Evolutionary conservation across 2,113 vertebrate genomes (phyloP).

Genomic region (Periophthalmodon schlosseri): DNA sequence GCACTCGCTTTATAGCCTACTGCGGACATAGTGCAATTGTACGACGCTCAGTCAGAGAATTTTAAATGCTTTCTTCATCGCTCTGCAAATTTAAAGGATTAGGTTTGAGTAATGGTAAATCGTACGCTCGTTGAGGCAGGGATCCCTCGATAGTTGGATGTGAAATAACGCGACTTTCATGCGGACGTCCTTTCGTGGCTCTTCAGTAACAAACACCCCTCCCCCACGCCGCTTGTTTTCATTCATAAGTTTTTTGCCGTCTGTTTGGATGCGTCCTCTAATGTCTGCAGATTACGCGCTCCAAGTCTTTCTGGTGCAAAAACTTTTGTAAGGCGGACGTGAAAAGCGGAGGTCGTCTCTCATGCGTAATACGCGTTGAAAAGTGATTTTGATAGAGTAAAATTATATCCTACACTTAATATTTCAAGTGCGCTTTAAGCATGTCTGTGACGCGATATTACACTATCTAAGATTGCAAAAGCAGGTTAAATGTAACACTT

Average conservation of each 20-base stretch:
- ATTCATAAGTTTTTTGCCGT: constrained; percentile 86
- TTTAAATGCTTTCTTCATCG: background rate
- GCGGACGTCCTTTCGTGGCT: constrained; percentile 48
- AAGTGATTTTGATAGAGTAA: background rate
- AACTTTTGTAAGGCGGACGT: constrained; percentile 7
- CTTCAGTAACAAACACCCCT: constrained; percentile 62
- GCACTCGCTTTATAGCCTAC: background rate
- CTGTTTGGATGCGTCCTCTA: constrained; percentile 46
- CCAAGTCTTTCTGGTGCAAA: constrained; percentile 37
- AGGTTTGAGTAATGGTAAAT: background rate
- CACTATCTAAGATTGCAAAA: background rate
- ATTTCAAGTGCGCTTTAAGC: background rate
- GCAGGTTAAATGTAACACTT: constrained; percentile 1
- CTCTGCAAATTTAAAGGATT: background rate
- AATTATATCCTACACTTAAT: background rate
- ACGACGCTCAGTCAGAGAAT: background rate
- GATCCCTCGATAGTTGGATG: constrained; percentile 6
- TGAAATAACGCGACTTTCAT: constrained; percentile 38
- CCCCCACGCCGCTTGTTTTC: constrained; percentile 82
- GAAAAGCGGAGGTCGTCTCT: background rate
- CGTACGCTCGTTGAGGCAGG: background rate
- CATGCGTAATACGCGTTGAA: constrained; percentile 13
- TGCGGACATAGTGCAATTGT: background rate
- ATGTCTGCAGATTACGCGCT: constrained; percentile 57
- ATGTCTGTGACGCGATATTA: background rate